phyloP scores from a whole-genome alignment of 35 echinoderm and acorn worm genomes.

The Amphiura filiformis region DNA sequence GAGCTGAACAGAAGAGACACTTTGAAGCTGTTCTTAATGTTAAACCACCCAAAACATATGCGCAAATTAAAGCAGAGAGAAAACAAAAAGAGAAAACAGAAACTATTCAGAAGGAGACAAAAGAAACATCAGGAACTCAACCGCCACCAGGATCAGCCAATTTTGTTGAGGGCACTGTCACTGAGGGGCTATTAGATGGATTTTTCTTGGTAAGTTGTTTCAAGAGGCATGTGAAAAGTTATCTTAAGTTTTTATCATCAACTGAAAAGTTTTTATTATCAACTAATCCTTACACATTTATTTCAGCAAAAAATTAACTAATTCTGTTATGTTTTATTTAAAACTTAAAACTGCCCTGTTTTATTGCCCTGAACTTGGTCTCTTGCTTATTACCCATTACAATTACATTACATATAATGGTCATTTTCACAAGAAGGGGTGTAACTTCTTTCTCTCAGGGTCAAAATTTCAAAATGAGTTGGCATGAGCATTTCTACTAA shows the following conservation, averaged over 20 bases:
- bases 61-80: constrained; percentile 87
- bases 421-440: too few relatives aligned
- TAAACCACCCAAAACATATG: constrained; percentile 78
- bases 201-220: constrained; percentile 76
- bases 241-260: not conserved
- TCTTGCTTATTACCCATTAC: too few relatives aligned
- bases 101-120: not conserved
- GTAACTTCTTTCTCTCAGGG: too few relatives aligned
- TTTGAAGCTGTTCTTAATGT: constrained; percentile 47
- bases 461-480: too few relatives aligned
- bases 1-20: constrained; percentile 60
- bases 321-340: too few relatives aligned
- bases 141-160: not conserved
- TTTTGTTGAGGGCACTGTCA: constrained; percentile 35
- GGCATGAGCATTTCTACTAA: too few relatives aligned
- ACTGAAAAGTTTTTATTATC: too few relatives aligned
- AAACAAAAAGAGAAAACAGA: constrained; percentile 71
- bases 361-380: too few relatives aligned
- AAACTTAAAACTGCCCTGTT: too few relatives aligned
- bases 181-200: constrained; percentile 66
- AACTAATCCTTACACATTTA: too few relatives aligned
- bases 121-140: not conserved
- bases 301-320: too few relatives aligned
- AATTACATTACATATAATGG: too few relatives aligned
- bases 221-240: not conserved